Percentiles rank a stretch among this genome's conserved stretches.
Conservation (phyloP, 2,888 invertebrate genomes). For the Muschampia plurimacula region DNA sequence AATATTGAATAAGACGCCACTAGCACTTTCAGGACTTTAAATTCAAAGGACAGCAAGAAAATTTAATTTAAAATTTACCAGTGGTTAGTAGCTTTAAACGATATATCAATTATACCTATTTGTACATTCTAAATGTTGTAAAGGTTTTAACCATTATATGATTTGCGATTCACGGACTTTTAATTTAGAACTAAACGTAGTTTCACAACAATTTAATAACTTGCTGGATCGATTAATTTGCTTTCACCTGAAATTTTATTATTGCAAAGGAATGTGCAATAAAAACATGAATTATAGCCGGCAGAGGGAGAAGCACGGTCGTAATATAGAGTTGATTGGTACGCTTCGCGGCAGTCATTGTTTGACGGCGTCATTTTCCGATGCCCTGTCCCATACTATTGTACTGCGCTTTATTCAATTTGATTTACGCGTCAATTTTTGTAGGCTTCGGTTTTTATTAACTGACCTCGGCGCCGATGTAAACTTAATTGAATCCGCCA, state of each 20-base stretch:
- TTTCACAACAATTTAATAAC: background rate
- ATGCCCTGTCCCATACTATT: conserved; percentile 67
- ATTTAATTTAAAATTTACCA: too few species aligned
- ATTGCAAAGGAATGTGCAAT: conserved; percentile 29
- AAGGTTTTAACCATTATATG: too few species aligned
- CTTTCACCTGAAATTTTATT: conserved; percentile 25
- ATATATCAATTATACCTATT: too few species aligned
- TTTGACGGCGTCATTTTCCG: conserved; percentile 71
- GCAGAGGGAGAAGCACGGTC: conserved; percentile 32
- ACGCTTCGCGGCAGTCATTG: conserved; percentile 57
- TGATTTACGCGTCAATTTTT: conserved; percentile 84
- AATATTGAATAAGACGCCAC: too few species aligned
- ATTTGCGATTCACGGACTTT: background rate
- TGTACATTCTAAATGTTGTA: too few species aligned
- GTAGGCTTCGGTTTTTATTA: conserved; percentile 84
- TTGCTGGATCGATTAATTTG: background rate
- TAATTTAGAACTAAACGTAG: background rate
- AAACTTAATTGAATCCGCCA: conserved; percentile 84
- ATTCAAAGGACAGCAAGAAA: too few species aligned
- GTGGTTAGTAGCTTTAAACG: too few species aligned
- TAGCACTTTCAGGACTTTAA: too few species aligned
- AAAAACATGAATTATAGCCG: conserved; percentile 36
- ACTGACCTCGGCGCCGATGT: conserved; percentile 84
- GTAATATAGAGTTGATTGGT: conserved; percentile 57
- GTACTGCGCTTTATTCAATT: conserved; percentile 82